Evolutionary conservation across 2,797 vertebrate species (phyloP).

Genomic region (Centroberyx gerrardi): DNA sequence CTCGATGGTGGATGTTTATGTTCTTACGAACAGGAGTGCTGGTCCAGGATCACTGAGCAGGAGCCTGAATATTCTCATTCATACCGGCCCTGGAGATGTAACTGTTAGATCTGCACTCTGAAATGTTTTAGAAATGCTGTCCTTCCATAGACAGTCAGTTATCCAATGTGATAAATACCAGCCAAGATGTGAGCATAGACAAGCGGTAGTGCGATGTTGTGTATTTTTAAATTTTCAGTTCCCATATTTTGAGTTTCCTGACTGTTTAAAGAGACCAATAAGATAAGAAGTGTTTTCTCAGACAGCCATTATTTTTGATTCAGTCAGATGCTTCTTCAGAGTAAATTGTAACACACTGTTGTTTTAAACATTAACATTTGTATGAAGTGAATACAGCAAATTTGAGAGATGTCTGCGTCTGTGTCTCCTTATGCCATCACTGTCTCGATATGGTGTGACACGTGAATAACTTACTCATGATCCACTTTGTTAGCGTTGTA

Average conservation of each 20-base stretch:
- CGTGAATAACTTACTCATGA: too few species aligned
- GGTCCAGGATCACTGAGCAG: neutral
- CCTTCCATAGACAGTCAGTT: neutral
- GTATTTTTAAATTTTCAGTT: conserved; percentile 9
- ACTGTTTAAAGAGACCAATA: conserved; percentile 54
- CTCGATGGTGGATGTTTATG: conserved; percentile 4
- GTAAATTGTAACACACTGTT: conserved; percentile 12
- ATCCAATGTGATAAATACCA: conserved; percentile 29
- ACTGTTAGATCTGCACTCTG: conserved; percentile 12
- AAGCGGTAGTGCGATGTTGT: conserved; percentile 8
- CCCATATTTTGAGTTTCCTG: conserved; percentile 17
- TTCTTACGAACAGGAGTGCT: conserved; percentile 7
- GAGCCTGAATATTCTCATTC: neutral
- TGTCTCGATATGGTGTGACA: neutral
- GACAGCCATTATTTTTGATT: conserved; percentile 25
- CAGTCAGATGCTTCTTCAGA: conserved; percentile 26
- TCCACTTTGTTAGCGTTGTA: too few species aligned
- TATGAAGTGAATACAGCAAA: conserved; percentile 63
- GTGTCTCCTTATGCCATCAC: neutral
- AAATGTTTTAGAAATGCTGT: conserved; percentile 12
- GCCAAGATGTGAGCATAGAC: conserved; percentile 11
- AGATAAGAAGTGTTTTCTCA: conserved; percentile 3
- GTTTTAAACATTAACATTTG: conserved; percentile 67
- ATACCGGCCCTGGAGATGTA: neutral
- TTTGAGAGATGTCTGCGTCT: conserved; percentile 18